A percentile compares a stretch with the other conserved stretches of the same genome.
Evolutionary conservation across 1,140 invertebrate genomes (phyloP).

Genomic region (Andrena cerasifolii): DNA sequence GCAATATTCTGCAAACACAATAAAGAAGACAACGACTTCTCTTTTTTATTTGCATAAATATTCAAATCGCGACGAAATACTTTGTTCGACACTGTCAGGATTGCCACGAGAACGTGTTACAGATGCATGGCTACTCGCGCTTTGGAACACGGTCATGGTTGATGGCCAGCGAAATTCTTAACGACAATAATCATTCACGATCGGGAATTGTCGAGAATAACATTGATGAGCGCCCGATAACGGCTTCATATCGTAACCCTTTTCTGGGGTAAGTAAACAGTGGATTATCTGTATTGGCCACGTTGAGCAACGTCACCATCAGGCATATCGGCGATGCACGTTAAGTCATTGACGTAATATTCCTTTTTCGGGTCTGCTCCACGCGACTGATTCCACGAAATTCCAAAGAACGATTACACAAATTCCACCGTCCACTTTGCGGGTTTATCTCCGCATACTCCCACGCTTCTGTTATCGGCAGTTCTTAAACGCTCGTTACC

Average conservation of each 20-base stretch:
- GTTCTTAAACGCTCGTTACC: slow-evolving; percentile 44
- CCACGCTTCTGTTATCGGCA: slow-evolving; percentile 53
- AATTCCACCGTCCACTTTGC: slow-evolving; percentile 53
- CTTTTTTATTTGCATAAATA: too few relatives aligned
- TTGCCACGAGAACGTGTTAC: too few relatives aligned
- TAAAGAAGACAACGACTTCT: too few relatives aligned
- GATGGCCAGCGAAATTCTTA: slow-evolving; percentile 10
- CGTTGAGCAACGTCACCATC: slow-evolving; percentile 36
- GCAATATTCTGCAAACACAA: too few relatives aligned
- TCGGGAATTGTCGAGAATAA: slow-evolving; percentile 32
- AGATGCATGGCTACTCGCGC: too few relatives aligned
- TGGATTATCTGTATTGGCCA: slow-evolving; percentile 26
- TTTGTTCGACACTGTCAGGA: too few relatives aligned
- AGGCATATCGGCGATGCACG: slow-evolving; percentile 37
- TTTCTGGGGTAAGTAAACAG: slow-evolving; percentile 67
- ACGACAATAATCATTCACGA: slow-evolving; percentile 21
- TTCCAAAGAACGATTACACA: slow-evolving; percentile 55
- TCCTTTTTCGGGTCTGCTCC: slow-evolving; percentile 32
- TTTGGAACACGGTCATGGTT: not conserved
- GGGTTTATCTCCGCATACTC: slow-evolving; percentile 56
- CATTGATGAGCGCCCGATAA: slow-evolving; percentile 52
- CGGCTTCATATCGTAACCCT: slow-evolving; percentile 57
- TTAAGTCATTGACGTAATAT: slow-evolving; percentile 53
- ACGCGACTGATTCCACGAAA: slow-evolving; percentile 56
- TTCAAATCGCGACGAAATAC: too few relatives aligned